Evolutionary conservation across 2,888 invertebrate genomes (phyloP).

Genomic region (Eilema sororculum): DNA sequence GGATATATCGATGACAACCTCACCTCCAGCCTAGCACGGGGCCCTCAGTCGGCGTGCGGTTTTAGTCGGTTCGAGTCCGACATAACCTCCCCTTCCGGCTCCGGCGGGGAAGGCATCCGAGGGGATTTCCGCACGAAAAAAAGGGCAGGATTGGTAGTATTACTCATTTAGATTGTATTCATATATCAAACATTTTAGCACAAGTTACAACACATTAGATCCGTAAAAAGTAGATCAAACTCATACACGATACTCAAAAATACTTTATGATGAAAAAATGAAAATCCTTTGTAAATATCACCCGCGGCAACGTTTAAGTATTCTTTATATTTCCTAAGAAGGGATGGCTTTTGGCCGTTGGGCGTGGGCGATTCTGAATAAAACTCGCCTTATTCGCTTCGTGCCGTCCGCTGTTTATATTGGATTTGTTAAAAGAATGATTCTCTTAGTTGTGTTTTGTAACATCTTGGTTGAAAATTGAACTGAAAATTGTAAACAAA

Average conservation of each 20-base stretch:
- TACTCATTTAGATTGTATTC: no score
- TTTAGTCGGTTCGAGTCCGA: no score
- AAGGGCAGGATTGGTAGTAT: no score
- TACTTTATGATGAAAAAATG: slow-evolving; percentile 10
- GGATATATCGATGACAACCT: no score
- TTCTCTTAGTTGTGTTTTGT: background rate
- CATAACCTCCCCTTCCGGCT: no score
- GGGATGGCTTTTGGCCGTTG: background rate
- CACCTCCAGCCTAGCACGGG: no score
- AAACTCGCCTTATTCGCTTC: background rate
- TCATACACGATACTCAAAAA: background rate
- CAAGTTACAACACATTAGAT: background rate
- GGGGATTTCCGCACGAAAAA: no score
- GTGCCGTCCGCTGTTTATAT: background rate
- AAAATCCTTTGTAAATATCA: slow-evolving; percentile 3
- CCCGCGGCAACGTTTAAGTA: slow-evolving; percentile 2
- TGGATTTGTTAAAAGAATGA: background rate
- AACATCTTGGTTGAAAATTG: background rate
- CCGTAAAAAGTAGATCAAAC: background rate
- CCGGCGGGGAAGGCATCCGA: no score
- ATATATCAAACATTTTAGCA: background rate
- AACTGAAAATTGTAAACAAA: background rate
- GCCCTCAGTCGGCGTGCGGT: no score
- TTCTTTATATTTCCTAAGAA: slow-evolving; percentile 8
- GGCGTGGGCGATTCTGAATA: background rate